phyloP scores from a whole-genome alignment of 2,888 invertebrate species.

The Sinhomidia bicolor region DNA sequence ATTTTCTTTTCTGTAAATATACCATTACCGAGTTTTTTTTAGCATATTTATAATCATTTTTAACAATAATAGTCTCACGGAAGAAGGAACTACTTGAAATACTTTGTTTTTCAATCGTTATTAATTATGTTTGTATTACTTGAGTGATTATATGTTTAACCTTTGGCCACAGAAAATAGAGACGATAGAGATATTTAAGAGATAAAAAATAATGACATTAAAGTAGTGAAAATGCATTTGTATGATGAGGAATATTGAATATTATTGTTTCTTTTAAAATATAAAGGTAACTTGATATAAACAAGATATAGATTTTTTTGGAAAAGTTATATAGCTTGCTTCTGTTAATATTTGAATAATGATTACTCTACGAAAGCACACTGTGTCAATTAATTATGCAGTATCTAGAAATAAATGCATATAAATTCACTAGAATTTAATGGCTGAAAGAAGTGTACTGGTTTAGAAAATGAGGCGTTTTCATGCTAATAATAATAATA shows the following conservation, averaged over 20 bases:
- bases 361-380: background rate
- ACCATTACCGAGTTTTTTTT: background rate
- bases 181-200: slow-evolving; percentile 16
- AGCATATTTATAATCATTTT: slow-evolving; percentile 8
- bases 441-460: no score
- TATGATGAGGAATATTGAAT: background rate
- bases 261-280: background rate
- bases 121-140: slow-evolving; percentile 40
- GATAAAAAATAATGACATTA: slow-evolving; percentile 4
- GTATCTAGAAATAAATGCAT: no score
- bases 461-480: no score
- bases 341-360: background rate
- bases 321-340: background rate
- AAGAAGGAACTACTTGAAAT: slow-evolving; percentile 74
- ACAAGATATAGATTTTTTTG: background rate
- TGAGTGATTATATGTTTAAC: slow-evolving; percentile 65
- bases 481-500: no score
- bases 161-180: slow-evolving; percentile 69
- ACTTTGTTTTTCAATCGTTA: slow-evolving; percentile 66
- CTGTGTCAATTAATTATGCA: background rate
- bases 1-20: background rate
- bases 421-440: no score
- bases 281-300: background rate
- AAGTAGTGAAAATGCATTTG: slow-evolving; percentile 8
- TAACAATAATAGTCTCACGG: slow-evolving; percentile 61